Evolutionary conservation across 2,888 invertebrate genomes (phyloP), one percentile per base, ranked within the genome.

Genomic region (Campoplex capitator): DNA sequence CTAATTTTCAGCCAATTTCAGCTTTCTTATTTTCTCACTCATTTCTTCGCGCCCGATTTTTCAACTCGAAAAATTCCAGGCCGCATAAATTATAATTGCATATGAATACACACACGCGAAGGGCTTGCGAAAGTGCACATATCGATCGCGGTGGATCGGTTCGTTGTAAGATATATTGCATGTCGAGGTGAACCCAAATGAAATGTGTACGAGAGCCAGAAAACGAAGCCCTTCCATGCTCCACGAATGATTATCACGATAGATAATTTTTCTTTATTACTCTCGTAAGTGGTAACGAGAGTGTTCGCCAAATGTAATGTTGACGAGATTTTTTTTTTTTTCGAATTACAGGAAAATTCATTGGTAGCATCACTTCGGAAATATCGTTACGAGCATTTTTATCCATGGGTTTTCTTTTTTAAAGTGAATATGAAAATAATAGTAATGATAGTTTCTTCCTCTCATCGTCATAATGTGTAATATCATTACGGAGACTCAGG

Each of bases 141-240:
- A 74, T 56, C 35, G 73, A 74, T 74, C 73, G n/a, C 11, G 9
- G 54, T 56, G 35, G 35, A 73, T 73, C 28, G 54, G n/a, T 54
- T 54, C 73, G 16, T 38, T 35, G n/a, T 38, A n/a, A 38, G 54
- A 42, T 54, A 77, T 78, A 77, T 78, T 67, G 67, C 65, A 51
- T 56, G 13, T 38, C 54, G 11, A 18, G 23, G 48, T 67, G 38
- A 67, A 65, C 48, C 23, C n/a, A 42, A 51, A 48, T 68, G n/a
- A 16, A 23, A 23, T 38, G n/a, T 38, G 23, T n/a, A 45, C 7
- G 42, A 42, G 42, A 23, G 23, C 51, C 7, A 56, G 56, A 23
- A 56, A 56, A 7, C 28, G 28, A 58, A 58, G 58, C 58, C 58
- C 13, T 28, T 58, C 13, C 28, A 28, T 58, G 58, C 58, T 28